Evolutionary conservation across 2,797 vertebrate genomes (phyloP), one percentile per base, ranked within the genome.

Genomic region (Gorsachius magnificus): DNA sequence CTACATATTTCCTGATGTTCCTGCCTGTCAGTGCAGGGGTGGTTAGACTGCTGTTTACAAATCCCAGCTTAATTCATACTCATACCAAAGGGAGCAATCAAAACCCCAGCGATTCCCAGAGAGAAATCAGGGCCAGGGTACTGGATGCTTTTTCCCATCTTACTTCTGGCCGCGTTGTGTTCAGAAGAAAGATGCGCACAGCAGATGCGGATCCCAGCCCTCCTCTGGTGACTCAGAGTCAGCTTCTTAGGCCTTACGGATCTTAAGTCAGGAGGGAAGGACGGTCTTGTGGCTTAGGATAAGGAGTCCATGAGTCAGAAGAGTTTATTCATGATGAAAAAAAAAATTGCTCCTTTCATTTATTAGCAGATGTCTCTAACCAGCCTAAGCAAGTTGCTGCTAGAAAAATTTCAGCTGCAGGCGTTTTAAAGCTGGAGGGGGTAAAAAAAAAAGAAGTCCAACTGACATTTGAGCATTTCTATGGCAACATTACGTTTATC

Each of bases 211-310:
- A 63, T 48, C 28, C 43, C 54, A 60, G 65, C 7, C 21, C n/a
- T 76, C 21, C 65, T 65, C 66, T 2, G 1, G 54, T 95, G 93
- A 97, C 69, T 96, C 95, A 95, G 81, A 89, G 78, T 91, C 90
- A 96, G 78, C 43, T 69, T 78, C 82, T 85, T 56, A 41, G 29
- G 46, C 83, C 84, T 81, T 83, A 58, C 0, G 12, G 89, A 60
- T 35, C 87, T 94, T 63, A 81, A 33, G 38, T 76, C 78, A 91
- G 90, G 70, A 89, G 81, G 79, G 50, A 70, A 93, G 53, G 60
- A 75, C 78, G 64, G 43, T 95, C 90, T 86, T 65, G 72, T 95
- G 95, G 53, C 50, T 89, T 71, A 86, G 61, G 48, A 75, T 50
- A 71, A 48, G 54, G 69, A 56, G 51, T 16, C 57, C 43, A 43